phyloP scores from a whole-genome alignment of 1,140 invertebrate species.

The Platorchestia sp. region DNA sequence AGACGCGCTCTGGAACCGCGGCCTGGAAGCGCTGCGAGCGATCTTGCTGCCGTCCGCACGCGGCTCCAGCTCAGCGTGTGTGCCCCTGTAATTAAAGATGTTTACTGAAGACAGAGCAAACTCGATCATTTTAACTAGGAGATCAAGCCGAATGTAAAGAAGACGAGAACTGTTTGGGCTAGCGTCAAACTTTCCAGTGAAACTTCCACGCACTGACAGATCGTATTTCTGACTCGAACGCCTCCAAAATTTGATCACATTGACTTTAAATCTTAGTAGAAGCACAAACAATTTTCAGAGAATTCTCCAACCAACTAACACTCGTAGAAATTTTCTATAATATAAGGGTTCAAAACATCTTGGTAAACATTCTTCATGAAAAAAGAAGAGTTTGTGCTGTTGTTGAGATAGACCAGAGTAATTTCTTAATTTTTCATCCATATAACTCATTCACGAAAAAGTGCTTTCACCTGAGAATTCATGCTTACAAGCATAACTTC shows the following conservation, averaged over 20 bases:
- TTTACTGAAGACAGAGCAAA: background rate
- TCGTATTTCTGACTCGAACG: background rate
- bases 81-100: background rate
- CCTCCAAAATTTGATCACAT: background rate
- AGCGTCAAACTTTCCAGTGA: background rate
- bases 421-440: too few relatives aligned
- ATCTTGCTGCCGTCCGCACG: too few relatives aligned
- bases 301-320: background rate
- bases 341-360: background rate
- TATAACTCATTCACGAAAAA: too few relatives aligned
- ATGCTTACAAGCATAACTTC: too few relatives aligned
- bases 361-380: background rate
- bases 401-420: background rate
- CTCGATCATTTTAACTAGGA: background rate
- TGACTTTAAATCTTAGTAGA: background rate
- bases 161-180: background rate
- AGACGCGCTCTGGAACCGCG: background rate
- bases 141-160: background rate
- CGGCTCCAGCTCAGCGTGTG: background rate
- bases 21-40: background rate
- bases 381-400: background rate
- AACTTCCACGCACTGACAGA: background rate
- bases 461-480: too few relatives aligned
- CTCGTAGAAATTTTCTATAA: background rate
- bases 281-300: background rate